Evolutionary conservation across 2,113 vertebrate genomes (phyloP), one percentile per base, ranked within the genome.

Genomic region (Onychostruthus taczanowskii): DNA sequence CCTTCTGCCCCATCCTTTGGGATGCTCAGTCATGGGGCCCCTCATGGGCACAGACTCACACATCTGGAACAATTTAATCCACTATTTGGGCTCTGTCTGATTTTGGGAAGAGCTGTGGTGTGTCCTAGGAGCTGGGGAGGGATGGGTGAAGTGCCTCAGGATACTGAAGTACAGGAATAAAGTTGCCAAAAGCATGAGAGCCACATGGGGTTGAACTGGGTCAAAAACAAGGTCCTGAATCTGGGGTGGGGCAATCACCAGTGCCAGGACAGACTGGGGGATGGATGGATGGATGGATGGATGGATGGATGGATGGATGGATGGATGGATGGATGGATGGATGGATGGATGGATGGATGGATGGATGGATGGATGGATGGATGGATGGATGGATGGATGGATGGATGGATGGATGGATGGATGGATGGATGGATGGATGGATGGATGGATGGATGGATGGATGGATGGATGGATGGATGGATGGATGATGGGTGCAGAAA

Each of bases 41-140:
- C 41, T 59, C 0, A 1, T 12, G 66, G 43, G 33, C 2, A 4
- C 39, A 33, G 21, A 11, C 24, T 50, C 4, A 3, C 11, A 55
- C 26, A 16, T 47, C 55, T 7, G 13, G 9, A 56, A 20, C 7
- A 33, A 7, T 41, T 59, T 26, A 31, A 47, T 30, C 4, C 4
- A 26, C 27, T 4, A 10, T 63, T 85, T 4, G 6, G 15, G 33
- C 6, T 37, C 21, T 35, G 3, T 17, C 39, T 83, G 30, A 14
- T 49, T 49, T 75, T 83, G 53, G 66, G 50, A 62, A 21, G 43
- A 80, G 62, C 39, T 24, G 3, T 46, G 30, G 9, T 53, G 19
- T 80, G 49, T 76, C 50, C 59, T 28, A 5, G 16, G 16, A 35
- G 31, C 35, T 44, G 68, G 46, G 16, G 43, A 75, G 33, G 63